These are phyloP conservation scores for Epizoanthus stellaris DNA, from an alignment of 92 coral and sea anemone genomes.

Conservation along the genomic window DNA sequence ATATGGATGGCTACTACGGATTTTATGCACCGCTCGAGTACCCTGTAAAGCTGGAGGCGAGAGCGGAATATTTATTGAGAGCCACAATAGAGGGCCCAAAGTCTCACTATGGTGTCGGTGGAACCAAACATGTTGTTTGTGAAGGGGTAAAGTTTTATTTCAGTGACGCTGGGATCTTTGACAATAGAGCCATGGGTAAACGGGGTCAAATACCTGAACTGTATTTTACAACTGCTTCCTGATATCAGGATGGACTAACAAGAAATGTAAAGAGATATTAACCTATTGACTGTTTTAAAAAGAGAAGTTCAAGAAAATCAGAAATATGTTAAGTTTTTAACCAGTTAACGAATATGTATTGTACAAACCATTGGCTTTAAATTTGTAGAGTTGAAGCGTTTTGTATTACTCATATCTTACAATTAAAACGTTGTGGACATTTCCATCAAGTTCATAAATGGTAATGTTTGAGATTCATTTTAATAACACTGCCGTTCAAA, in stretches of 20 bases:
- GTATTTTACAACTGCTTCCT: slow-evolving; percentile 30
- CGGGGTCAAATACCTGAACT: slow-evolving; percentile 42
- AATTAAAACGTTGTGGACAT: no score
- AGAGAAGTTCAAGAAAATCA: no score
- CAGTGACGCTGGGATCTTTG: slow-evolving; percentile 41
- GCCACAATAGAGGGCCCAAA: slow-evolving; percentile 40
- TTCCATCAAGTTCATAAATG: no score
- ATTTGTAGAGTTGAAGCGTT: no score
- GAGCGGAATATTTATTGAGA: slow-evolving; percentile 39
- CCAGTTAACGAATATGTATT: no score
- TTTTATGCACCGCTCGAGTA: slow-evolving; percentile 35
- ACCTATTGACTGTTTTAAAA: no score
- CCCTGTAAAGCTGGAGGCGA: slow-evolving; percentile 35
- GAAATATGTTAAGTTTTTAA: no score
- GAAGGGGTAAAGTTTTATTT: slow-evolving; percentile 35
- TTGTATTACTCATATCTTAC: no score
- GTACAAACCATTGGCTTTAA: no score
- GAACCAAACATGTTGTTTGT: slow-evolving; percentile 19
- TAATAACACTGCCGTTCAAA: no score
- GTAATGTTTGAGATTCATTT: no score
- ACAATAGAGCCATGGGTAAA: slow-evolving; percentile 36
- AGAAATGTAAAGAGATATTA: no score
- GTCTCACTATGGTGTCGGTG: slow-evolving; percentile 30
- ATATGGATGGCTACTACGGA: slow-evolving; percentile 15
- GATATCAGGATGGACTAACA: neutral